Conservation (phyloP, 2,113 vertebrate species). For the Himantopus leucocephalus region DNA sequence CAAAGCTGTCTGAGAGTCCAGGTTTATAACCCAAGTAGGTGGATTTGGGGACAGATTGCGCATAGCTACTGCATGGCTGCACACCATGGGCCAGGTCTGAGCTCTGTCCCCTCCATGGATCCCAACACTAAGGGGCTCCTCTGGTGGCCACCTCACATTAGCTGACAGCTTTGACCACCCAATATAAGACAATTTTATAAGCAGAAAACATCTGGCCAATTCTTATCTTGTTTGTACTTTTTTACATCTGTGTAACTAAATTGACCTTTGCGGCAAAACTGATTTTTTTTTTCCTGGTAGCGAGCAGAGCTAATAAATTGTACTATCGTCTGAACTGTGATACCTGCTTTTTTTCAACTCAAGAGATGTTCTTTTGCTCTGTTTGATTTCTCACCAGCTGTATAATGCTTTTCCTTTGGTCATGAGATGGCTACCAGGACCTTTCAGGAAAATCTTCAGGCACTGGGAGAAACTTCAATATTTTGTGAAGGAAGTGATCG, state of each 20-base stretch:
- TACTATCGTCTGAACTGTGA: not conserved
- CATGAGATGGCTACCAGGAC: conserved; percentile 80
- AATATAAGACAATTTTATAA: not conserved
- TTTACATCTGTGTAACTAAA: not conserved
- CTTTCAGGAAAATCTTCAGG: conserved; percentile 70
- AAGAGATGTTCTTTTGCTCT: not conserved
- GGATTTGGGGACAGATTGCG: not conserved
- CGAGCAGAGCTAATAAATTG: not conserved
- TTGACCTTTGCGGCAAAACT: not conserved
- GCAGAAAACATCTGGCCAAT: not conserved
- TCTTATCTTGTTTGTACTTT: not conserved
- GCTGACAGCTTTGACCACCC: not conserved
- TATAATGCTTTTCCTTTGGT: conserved; percentile 76
- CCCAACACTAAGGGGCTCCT: not conserved
- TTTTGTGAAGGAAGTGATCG: conserved; percentile 66
- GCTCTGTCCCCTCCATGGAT: no score
- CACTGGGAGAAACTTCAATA: conserved; percentile 49
- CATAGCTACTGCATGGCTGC: not conserved
- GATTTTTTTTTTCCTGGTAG: not conserved
- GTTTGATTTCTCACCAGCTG: conserved; percentile 65
- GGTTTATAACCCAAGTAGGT: not conserved
- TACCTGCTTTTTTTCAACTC: not conserved
- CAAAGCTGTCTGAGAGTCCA: not conserved
- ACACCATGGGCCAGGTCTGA: not conserved
- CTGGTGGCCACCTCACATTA: not conserved